A percentile compares a stretch with the other conserved stretches of the same genome.
Evolutionary conservation across 2,888 invertebrate species (phyloP).

Genomic region (Patella pellucida): DNA sequence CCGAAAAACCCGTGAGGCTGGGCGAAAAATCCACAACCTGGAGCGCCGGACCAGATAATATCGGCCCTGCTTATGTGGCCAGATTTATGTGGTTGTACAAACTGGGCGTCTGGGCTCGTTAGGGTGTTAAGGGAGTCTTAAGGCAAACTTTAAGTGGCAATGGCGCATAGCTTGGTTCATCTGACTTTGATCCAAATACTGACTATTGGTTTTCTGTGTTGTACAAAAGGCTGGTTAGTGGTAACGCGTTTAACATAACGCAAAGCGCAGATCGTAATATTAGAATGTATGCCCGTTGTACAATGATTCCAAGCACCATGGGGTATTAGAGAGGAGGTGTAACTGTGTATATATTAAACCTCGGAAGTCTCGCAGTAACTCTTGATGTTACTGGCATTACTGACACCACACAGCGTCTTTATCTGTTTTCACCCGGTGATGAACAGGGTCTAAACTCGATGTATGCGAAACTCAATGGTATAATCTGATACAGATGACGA

Average conservation of each 20-base stretch:
- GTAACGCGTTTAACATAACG: slow-evolving; percentile 74
- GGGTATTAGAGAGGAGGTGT: slow-evolving; percentile 39
- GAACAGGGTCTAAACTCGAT: slow-evolving; percentile 34
- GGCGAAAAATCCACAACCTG: too few relatives aligned
- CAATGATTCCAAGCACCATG: background rate
- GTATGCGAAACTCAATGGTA: slow-evolving; percentile 26
- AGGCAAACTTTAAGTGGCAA: slow-evolving; percentile 5
- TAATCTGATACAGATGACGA: too few relatives aligned
- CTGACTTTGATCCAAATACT: slow-evolving; percentile 29
- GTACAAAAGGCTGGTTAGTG: slow-evolving; percentile 84
- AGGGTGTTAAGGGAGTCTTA: background rate
- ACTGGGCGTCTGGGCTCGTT: too few relatives aligned
- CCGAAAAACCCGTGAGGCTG: too few relatives aligned
- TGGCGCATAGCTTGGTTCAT: slow-evolving; percentile 26
- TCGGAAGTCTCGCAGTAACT: slow-evolving; percentile 22
- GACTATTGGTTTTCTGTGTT: slow-evolving; percentile 84
- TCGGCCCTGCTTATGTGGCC: too few relatives aligned
- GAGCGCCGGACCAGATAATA: too few relatives aligned
- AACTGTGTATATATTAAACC: slow-evolving; percentile 47
- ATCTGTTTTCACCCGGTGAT: slow-evolving; percentile 41
- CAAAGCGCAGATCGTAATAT: slow-evolving; percentile 52
- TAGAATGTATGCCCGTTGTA: slow-evolving; percentile 84
- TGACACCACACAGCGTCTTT: slow-evolving; percentile 30
- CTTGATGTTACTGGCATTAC: slow-evolving; percentile 36
- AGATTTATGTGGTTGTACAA: too few relatives aligned